Evolutionary conservation across 2,113 vertebrate genomes (phyloP), one percentile per base, ranked within the genome.

Genomic region (Actinemys pallida): DNA sequence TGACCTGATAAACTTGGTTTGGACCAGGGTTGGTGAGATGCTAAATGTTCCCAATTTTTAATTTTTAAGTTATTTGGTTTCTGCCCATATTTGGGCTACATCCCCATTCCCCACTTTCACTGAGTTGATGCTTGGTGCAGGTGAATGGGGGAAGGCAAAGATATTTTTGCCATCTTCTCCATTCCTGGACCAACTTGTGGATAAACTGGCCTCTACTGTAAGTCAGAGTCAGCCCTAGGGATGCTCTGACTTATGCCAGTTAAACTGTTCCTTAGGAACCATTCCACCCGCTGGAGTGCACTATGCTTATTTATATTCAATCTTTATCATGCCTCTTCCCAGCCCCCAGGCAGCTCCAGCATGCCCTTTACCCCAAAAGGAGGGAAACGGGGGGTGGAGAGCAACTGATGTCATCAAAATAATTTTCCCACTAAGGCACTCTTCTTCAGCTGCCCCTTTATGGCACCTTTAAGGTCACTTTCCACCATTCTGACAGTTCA

Each of bases 111-210:
- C 5, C 76, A 81, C 29, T 35, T 86, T 69, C 31, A 1, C 0
- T 29, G 62, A 57, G 59, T 14, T 45, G 62, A 14, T 50, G 62
- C 75, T 90, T 81, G 47, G 17, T 47, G 31, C 16, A 59, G 19
- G 17, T 85, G 11, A 72, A 0, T 65, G 16, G 47, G 5, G 29
- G 0, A 0, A 2, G n/a, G 75, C 22, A 19, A 65, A 4, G 0
- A 0, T 19, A 16, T 14, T 83, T 42, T 87, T 52, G 24, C 16
- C 13, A 29, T 49, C 42, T 83, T 27, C 2, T 31, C 59, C 35
- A 1, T 35, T 81, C 22, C 35, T 79, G 31, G 86, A 42, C 39
- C 27, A 16, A 29, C 42, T 69, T 75, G 53, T 5, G 22, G 81
- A 10, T 39, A 12, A 4, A 0, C 50, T 56, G 54, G 57, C 49